A percentile compares a stretch with the other conserved stretches of the same genome.
phyloP scores from a whole-genome alignment of 2,888 invertebrate genomes.

The Caenorhabditis sp. region DNA sequence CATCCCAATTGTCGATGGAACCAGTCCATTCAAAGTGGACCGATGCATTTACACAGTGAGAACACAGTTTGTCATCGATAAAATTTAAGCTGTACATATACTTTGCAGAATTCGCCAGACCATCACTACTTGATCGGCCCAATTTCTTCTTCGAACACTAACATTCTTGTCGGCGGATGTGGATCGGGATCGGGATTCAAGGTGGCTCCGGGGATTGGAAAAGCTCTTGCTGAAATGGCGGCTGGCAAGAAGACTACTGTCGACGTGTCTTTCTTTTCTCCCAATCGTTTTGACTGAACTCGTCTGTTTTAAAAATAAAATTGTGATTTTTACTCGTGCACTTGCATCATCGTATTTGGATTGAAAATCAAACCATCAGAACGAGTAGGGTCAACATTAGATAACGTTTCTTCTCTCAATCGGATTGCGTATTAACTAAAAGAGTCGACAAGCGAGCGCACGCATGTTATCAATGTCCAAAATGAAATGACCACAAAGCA shows the following conservation, averaged over 20 bases:
- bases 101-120: conserved; percentile 60
- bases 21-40: conserved; percentile 34
- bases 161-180: conserved; percentile 71
- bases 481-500: background rate
- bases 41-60: conserved; percentile 65
- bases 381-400: background rate
- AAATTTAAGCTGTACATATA: background rate
- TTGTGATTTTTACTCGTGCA: background rate
- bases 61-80: background rate
- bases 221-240: conserved; percentile 58
- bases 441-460: background rate
- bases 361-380: conserved; percentile 10
- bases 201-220: conserved; percentile 61
- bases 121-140: conserved; percentile 61
- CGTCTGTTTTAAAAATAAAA: background rate
- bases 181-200: conserved; percentile 77
- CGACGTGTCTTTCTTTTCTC: conserved; percentile 61
- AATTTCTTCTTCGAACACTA: conserved; percentile 40
- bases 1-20: conserved; percentile 54
- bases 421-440: background rate
- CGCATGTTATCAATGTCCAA: background rate
- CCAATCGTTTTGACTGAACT: conserved; percentile 27
- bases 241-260: conserved; percentile 52
- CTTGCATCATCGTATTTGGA: background rate
- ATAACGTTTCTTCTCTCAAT: background rate